phyloP scores from a whole-genome alignment of 2,113 vertebrate species.

The Anhinga rufa region DNA sequence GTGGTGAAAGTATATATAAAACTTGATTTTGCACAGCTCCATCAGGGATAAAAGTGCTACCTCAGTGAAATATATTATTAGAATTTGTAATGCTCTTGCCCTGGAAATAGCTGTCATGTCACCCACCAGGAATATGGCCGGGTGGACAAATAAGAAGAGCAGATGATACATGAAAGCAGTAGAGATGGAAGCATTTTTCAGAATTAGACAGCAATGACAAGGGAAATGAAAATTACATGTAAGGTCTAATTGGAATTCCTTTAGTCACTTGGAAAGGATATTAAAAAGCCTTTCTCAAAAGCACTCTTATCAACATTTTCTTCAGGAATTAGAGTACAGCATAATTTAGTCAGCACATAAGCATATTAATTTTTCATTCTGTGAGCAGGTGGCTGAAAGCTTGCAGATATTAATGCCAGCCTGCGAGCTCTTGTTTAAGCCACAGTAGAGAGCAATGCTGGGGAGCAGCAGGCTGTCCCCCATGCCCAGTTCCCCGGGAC shows the following conservation, averaged over 20 bases:
- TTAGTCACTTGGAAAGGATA: conserved; percentile 38
- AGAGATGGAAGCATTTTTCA: conserved; percentile 32
- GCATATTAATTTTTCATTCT: conserved; percentile 48
- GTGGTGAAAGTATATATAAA: not conserved
- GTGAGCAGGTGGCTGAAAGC: not conserved
- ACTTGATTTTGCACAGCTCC: not conserved
- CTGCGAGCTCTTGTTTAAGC: not conserved
- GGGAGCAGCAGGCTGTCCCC: not conserved
- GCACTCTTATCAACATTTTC: conserved; percentile 52
- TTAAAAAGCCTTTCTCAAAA: conserved; percentile 42
- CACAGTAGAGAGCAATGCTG: not conserved
- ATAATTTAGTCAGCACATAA: conserved; percentile 43
- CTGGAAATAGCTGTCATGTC: conserved; percentile 45
- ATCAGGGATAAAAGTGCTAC: not conserved
- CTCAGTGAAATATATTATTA: conserved; percentile 38
- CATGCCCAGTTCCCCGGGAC: not conserved
- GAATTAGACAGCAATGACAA: conserved; percentile 34
- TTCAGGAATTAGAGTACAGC: conserved; percentile 43
- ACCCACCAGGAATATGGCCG: conserved; percentile 4
- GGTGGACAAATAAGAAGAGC: conserved; percentile 38
- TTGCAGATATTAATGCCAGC: not conserved
- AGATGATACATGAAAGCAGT: conserved; percentile 8
- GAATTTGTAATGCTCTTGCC: conserved; percentile 30
- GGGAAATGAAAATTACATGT: conserved; percentile 34
- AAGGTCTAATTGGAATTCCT: conserved; percentile 55